Percentiles rank a stretch among this genome's conserved stretches.
phyloP scores from a whole-genome alignment of 2,797 vertebrate species.

The Aotus griseimembra region DNA sequence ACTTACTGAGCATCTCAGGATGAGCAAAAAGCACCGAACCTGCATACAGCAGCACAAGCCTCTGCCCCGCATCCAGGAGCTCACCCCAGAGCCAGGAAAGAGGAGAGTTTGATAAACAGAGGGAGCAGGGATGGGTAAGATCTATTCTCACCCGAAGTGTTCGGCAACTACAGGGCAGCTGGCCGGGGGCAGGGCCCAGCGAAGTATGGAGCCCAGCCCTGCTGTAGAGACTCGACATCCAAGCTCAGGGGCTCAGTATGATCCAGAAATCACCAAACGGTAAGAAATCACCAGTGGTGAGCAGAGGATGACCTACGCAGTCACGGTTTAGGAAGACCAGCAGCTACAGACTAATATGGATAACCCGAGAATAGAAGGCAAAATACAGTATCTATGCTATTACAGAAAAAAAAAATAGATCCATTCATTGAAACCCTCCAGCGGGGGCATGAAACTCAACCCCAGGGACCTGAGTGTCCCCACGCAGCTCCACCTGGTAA shows the following conservation, averaged over 20 bases:
- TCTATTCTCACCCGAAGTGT: neutral
- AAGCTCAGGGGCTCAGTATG: neutral
- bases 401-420: neutral
- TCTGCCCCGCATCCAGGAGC: too few species aligned
- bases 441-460: too few species aligned
- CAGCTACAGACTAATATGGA: neutral
- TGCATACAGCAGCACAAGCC: neutral
- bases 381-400: neutral
- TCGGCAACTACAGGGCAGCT: too few species aligned
- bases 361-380: neutral
- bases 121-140: neutral
- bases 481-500: accelerated
- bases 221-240: neutral
- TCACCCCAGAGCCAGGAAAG: neutral
- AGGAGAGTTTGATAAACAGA: neutral
- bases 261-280: neutral
- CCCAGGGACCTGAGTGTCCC: neutral
- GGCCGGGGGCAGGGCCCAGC: neutral
- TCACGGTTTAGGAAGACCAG: neutral
- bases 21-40: neutral
- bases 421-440: neutral
- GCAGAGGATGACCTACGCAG: neutral
- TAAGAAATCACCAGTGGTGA: neutral
- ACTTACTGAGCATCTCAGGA: neutral
- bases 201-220: neutral